phyloP scores from a whole-genome alignment of 1,140 invertebrate genomes.

The Mercenaria mercenaria region DNA sequence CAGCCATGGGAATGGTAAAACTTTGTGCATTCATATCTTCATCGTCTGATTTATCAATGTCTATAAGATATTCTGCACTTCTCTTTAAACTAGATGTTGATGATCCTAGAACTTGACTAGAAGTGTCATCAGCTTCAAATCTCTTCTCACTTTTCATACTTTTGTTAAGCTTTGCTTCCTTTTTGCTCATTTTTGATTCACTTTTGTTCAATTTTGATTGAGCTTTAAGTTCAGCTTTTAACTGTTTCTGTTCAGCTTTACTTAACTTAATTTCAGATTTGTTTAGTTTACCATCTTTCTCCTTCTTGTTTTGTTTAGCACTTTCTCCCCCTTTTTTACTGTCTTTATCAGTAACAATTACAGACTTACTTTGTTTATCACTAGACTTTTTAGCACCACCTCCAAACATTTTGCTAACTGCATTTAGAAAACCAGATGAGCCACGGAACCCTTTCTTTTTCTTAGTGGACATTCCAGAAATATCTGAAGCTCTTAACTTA shows the following conservation, averaged over 20 bases:
- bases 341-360: slow-evolving; percentile 20
- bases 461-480: slow-evolving; percentile 16
- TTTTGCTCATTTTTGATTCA: slow-evolving; percentile 38
- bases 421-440: slow-evolving; percentile 58
- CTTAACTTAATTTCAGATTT: slow-evolving; percentile 42
- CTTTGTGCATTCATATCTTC: slow-evolving; percentile 1
- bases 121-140: slow-evolving; percentile 40
- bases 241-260: slow-evolving; percentile 43
- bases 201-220: slow-evolving; percentile 35
- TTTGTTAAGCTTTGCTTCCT: slow-evolving; percentile 51
- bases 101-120: slow-evolving; percentile 29
- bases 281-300: slow-evolving; percentile 37
- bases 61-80: slow-evolving; percentile 61
- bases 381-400: neutral
- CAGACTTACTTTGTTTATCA: slow-evolving; percentile 57
- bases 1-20: neutral
- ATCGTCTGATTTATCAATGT: slow-evolving; percentile 62
- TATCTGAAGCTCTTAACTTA: slow-evolving; percentile 39
- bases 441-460: slow-evolving; percentile 57
- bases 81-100: slow-evolving; percentile 56
- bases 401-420: slow-evolving; percentile 57
- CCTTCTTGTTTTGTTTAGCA: slow-evolving; percentile 37
- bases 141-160: slow-evolving; percentile 45
- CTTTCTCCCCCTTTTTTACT: slow-evolving; percentile 32
- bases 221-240: slow-evolving; percentile 61